Conservation (phyloP, 2,113 vertebrate genomes). For the Hippocampus zosterae region DNA sequence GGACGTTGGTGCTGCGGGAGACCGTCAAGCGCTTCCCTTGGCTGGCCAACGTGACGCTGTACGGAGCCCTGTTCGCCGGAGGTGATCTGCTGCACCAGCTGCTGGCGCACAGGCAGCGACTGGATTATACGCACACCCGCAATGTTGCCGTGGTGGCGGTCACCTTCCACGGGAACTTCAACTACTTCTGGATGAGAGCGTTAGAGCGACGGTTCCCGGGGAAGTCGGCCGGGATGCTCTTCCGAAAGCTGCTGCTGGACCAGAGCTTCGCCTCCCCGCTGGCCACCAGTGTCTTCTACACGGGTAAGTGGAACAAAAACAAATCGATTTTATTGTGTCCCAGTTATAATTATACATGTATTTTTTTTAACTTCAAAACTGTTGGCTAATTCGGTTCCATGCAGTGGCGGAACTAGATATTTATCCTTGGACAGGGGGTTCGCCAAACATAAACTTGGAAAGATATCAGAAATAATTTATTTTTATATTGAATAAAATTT, state of each 20-base stretch:
- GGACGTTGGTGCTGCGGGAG: conserved; percentile 56
- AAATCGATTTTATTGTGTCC: too few relatives aligned
- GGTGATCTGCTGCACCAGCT: conserved; percentile 82
- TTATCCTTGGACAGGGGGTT: too few relatives aligned
- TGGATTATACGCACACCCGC: conserved; percentile 81
- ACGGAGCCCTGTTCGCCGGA: conserved; percentile 77
- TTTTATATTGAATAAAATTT: too few relatives aligned
- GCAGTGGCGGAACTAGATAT: too few relatives aligned
- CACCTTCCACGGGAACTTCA: conserved; percentile 85
- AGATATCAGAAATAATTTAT: too few relatives aligned
- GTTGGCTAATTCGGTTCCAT: not conserved
- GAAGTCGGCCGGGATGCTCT: conserved; percentile 70
- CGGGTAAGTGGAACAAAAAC: conserved; percentile 53
- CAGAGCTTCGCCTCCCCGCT: conserved; percentile 80
- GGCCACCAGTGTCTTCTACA: conserved; percentile 81
- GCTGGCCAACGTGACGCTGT: conserved; percentile 81
- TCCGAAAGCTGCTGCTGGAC: conserved; percentile 82
- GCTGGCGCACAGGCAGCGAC: conserved; percentile 61
- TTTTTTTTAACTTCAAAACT: not conserved
- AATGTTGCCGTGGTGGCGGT: conserved; percentile 79
- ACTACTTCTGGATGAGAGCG: conserved; percentile 80
- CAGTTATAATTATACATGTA: too few relatives aligned
- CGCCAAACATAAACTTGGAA: too few relatives aligned
- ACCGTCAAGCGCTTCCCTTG: conserved; percentile 75
- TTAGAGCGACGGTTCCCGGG: conserved; percentile 83